phyloP scores from a whole-genome alignment of 2,888 invertebrate species.

The Schrankia costaestrigalis region DNA sequence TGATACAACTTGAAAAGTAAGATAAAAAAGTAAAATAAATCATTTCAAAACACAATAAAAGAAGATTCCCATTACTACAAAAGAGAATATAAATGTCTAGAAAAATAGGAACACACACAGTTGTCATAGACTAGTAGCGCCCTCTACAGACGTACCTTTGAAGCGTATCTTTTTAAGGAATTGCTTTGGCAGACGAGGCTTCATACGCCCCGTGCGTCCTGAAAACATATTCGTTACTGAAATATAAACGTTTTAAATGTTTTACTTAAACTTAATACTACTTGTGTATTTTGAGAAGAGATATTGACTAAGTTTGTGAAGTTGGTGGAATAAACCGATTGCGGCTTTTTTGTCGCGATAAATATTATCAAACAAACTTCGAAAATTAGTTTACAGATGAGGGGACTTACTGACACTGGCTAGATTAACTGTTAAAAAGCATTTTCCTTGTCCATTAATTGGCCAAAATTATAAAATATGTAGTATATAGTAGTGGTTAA shows the following conservation, averaged over 20 bases:
- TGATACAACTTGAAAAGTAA: neutral
- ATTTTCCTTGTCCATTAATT: no score
- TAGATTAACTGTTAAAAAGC: no score
- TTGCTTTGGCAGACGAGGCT: conserved; percentile 62
- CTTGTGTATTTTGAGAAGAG: neutral
- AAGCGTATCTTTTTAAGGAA: conserved; percentile 70
- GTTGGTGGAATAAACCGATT: no score
- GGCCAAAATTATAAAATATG: no score
- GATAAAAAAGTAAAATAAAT: neutral
- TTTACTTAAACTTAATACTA: neutral
- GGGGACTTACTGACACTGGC: no score
- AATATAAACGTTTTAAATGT: conserved; percentile 8
- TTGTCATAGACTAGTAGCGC: conserved; percentile 35
- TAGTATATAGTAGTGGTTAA: no score
- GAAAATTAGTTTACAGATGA: no score
- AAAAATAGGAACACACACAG: conserved; percentile 17
- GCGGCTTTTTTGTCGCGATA: no score
- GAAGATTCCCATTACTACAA: conserved; percentile 10
- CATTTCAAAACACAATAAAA: conserved; percentile 5
- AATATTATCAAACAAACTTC: no score
- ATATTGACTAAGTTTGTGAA: neutral
- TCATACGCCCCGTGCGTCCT: conserved; percentile 64
- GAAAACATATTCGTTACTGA: conserved; percentile 43
- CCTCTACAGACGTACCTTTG: conserved; percentile 74
- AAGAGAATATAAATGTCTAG: conserved; percentile 5